Base-by-base conservation (phyloP, 64 coral and sea anemone genomes). In the Montipora efflorescens region DNA sequence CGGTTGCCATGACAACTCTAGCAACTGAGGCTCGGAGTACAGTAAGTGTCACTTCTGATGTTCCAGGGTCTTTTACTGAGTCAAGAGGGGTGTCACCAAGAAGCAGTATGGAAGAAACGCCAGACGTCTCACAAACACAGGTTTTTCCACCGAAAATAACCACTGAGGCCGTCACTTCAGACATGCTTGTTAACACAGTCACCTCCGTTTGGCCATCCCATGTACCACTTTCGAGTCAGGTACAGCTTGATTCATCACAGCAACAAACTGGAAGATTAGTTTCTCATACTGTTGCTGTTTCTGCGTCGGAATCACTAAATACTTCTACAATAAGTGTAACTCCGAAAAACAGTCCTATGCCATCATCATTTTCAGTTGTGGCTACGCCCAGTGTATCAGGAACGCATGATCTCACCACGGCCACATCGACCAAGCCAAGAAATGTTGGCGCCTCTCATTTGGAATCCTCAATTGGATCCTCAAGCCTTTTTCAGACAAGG, bases 1-100 rank as follows among this genome's bases (percentile, higher is more conserved):
- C 73, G 2, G 36, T 78, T 77, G 16, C 91, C 45, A 67, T 67
- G 75, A 67, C 82, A 79, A 77, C 72, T 21, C 71, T 15, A 87
- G 53, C 23, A 48, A 71, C 48, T 76, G 44, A 69, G 59, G 15
- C 9, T 13, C 73, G 49, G 12, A 84, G 72, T 45, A 44, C 44
- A 50, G 44, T 58, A 13, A 0, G 8, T 58, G 49, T 47, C 28
- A 75, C 73, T 48, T 22, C 67, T 73, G 84, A 22, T 74, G 11
- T 4, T 4, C 0, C 49, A 55, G 44, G 22, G 46, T 59, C 44
- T 7, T 51, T 80, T 23, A 69, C 16, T 16, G 7, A 4, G 5
- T 66, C 57, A 21, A 45, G 20, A 3, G 59, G 13, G 36, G 36
- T 43, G 8, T 46, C 74, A 21, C 4, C 74, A 47, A 77, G 48